phyloP scores from a whole-genome alignment of 2,113 vertebrate species.

The Boulengeromyrus knoepffleri region DNA sequence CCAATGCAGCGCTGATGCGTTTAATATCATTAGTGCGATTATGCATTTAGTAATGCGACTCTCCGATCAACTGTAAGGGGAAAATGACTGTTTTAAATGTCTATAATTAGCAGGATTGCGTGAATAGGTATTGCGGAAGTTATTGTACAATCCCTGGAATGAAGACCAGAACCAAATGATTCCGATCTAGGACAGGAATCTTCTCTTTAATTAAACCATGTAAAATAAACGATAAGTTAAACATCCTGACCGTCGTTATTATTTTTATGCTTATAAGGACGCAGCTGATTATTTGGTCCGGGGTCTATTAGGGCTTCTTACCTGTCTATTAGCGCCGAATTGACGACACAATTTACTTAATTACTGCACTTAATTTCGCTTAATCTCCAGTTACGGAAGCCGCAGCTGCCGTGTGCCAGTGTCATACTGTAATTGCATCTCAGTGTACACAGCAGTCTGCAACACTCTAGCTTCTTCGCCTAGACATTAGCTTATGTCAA shows the following conservation, averaged over 20 bases:
- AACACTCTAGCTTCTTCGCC: background rate
- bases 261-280: background rate
- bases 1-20: background rate
- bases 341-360: background rate
- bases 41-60: background rate
- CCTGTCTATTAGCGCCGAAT: background rate
- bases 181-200: background rate
- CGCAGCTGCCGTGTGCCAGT: background rate
- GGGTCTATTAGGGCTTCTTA: background rate
- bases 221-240: background rate
- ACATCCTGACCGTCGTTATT: background rate
- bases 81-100: background rate
- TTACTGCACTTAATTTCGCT: background rate
- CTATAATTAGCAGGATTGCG: background rate
- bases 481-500: background rate
- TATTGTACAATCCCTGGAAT: background rate
- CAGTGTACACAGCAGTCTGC: background rate
- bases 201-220: background rate
- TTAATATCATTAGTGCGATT: background rate
- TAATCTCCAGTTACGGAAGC: background rate
- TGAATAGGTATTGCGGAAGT: background rate
- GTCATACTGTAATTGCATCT: background rate
- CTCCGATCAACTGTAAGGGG: background rate
- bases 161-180: background rate
- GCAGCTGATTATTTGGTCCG: background rate